A percentile compares a stretch with the other conserved stretches of the same genome.
phyloP scores from a whole-genome alignment of 2,113 vertebrate species.

The Serinus canaria region DNA sequence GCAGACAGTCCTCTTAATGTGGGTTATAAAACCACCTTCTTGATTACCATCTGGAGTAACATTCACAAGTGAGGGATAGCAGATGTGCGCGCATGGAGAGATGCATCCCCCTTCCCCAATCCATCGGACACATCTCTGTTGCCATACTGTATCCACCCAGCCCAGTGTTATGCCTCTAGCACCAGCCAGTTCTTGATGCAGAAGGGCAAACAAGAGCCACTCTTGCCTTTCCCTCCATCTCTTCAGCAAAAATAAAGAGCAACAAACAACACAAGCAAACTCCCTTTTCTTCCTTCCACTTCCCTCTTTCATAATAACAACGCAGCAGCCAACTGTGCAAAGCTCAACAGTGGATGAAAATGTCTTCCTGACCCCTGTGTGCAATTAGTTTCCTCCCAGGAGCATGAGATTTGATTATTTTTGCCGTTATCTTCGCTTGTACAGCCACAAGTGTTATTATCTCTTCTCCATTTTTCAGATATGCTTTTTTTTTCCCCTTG shows the following conservation, averaged over 20 bases:
- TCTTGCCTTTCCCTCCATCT: background rate
- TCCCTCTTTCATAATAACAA: slow-evolving; percentile 39
- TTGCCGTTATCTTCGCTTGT: slow-evolving; percentile 59
- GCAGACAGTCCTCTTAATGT: slow-evolving; percentile 75
- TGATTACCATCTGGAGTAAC: slow-evolving; percentile 76
- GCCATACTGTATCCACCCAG: slow-evolving; percentile 31
- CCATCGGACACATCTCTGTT: slow-evolving; percentile 50
- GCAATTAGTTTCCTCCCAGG: slow-evolving; percentile 60
- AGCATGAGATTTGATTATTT: slow-evolving; percentile 56
- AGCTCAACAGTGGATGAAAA: slow-evolving; percentile 41
- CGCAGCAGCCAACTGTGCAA: slow-evolving; percentile 40
- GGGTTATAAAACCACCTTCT: slow-evolving; percentile 77
- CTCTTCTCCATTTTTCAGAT: slow-evolving; percentile 45
- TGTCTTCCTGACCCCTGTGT: slow-evolving; percentile 63
- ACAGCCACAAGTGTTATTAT: slow-evolving; percentile 67
- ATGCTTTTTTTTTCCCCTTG: background rate
- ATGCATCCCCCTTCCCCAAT: slow-evolving; percentile 52
- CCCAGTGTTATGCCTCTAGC: background rate
- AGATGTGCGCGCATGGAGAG: slow-evolving; percentile 65
- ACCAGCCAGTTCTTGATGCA: background rate
- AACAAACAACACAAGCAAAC: background rate
- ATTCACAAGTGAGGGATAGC: slow-evolving; percentile 72
- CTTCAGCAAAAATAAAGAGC: background rate
- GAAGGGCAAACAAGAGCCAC: background rate
- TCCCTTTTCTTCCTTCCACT: background rate